Evolutionary conservation across 2,888 invertebrate species (phyloP), one percentile per base, ranked within the genome.

Genomic region (Polyploca ridens): DNA sequence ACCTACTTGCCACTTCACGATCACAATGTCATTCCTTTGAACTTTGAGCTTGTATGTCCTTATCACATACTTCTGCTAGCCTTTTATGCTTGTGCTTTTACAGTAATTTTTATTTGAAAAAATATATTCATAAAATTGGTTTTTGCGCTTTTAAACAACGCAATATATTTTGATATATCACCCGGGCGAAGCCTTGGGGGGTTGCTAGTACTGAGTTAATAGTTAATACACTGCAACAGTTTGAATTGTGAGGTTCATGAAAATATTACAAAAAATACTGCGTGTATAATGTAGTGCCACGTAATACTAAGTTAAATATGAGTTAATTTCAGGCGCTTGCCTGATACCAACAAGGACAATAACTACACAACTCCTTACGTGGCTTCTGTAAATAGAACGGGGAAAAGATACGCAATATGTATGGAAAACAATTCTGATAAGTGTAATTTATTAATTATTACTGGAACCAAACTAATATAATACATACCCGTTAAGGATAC

Each of bases 261-360:
- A 10, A 46, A 46, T n/a, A n/a, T 13, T 3, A 46, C 46, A 5
- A n/a, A 4, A 8, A 49, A 49, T 16, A 49, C 49, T 16, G 16
- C 49, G 14, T 16, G 0, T 49, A 7, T 54, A 54, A 10, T 10
- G 19, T 54, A 54, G 16, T 19, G 5, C 7, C 10, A 54, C 19
- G 16, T 54, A 54, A 54, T 54, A 54, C 54, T n/a, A 3, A 16
- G 54, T 54, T 46, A 54, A 54, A 54, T n/a, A 54, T 19, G 16
- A 54, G 54, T 54, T 19, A 54, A 54, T 54, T 54, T 19, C 10
- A 19, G 19, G 54, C 54, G 19, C 10, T 19, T 7, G 54, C 54
- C 54, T 54, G 54, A 54, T 54, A 54, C 10, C 54, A 54, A 54
- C 54, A 54, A 54, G 54, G 54, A 54, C 19, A 54, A 54, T 19